phyloP scores from a whole-genome alignment of 1,140 invertebrate species.

The Drosophila subobscura region DNA sequence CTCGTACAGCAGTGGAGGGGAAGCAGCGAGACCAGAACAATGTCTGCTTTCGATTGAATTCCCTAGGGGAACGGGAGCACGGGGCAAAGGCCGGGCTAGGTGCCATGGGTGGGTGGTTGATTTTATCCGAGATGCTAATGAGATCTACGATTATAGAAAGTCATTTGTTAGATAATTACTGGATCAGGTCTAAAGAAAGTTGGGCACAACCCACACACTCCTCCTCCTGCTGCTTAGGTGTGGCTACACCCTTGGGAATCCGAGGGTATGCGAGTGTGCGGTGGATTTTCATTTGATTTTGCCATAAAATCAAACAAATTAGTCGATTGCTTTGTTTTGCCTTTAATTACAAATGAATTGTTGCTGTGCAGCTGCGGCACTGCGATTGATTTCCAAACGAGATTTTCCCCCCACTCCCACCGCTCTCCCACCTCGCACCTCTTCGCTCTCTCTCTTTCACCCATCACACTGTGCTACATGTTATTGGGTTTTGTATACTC shows the following conservation, averaged over 20 bases:
- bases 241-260: conserved; percentile 38
- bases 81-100: conserved; percentile 1
- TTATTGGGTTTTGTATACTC: not conserved
- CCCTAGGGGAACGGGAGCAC: not conserved
- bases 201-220: conserved; percentile 18
- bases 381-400: conserved; percentile 70
- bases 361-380: conserved; percentile 63
- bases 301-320: conserved; percentile 78
- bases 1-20: not conserved
- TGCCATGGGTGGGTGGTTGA: conserved; percentile 35
- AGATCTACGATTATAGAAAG: conserved; percentile 45
- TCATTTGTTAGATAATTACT: conserved; percentile 46
- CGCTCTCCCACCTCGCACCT: not conserved
- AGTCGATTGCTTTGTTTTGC: conserved; percentile 61
- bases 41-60: not conserved
- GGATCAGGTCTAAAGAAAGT: conserved; percentile 32
- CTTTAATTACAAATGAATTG: conserved; percentile 69
- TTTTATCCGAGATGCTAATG: conserved; percentile 52
- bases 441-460: conserved; percentile 13
- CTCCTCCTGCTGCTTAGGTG: too few relatives aligned
- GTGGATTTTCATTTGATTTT: conserved; percentile 68
- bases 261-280: conserved; percentile 15
- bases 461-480: conserved; percentile 47
- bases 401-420: conserved; percentile 39
- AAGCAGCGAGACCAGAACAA: not conserved